A percentile compares a stretch with the other conserved stretches of the same genome.
Evolutionary conservation across 2,797 vertebrate species (phyloP).

Genomic region (Gouania willdenowi): DNA sequence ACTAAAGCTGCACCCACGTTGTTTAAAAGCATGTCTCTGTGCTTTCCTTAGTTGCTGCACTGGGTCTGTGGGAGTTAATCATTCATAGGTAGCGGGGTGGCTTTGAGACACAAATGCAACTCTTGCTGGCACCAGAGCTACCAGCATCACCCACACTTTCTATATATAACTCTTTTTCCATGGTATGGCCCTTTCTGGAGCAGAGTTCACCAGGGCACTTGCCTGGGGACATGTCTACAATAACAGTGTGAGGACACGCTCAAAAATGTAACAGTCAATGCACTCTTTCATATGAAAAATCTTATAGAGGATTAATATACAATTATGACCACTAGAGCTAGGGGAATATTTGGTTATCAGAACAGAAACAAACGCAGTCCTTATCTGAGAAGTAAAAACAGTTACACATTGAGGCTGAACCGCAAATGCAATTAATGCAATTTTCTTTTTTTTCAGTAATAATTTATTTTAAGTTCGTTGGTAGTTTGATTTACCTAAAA

Average conservation of each 20-base stretch:
- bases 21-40: constrained; percentile 44
- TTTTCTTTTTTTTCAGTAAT: too few relatives aligned
- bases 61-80: constrained; percentile 63
- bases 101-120: constrained; percentile 71
- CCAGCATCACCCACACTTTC: constrained; percentile 72
- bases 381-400: background rate
- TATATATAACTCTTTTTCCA: constrained; percentile 81
- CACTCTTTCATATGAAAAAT: constrained; percentile 33
- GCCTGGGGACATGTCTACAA: constrained; percentile 60
- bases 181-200: constrained; percentile 66
- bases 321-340: constrained; percentile 3
- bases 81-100: constrained; percentile 63
- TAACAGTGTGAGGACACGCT: constrained; percentile 47
- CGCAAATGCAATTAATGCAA: too few relatives aligned
- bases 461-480: too few relatives aligned
- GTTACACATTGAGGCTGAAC: too few relatives aligned
- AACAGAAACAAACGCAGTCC: background rate
- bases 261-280: constrained; percentile 42
- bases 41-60: constrained; percentile 43
- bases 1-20: constrained; percentile 28
- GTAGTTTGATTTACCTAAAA: too few relatives aligned
- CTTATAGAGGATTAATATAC: constrained; percentile 23
- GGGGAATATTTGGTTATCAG: background rate
- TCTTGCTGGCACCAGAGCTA: constrained; percentile 62
- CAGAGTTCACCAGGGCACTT: constrained; percentile 65